Evolutionary conservation across 2,888 invertebrate species (phyloP).

Genomic region (Anarsia innoxiella): DNA sequence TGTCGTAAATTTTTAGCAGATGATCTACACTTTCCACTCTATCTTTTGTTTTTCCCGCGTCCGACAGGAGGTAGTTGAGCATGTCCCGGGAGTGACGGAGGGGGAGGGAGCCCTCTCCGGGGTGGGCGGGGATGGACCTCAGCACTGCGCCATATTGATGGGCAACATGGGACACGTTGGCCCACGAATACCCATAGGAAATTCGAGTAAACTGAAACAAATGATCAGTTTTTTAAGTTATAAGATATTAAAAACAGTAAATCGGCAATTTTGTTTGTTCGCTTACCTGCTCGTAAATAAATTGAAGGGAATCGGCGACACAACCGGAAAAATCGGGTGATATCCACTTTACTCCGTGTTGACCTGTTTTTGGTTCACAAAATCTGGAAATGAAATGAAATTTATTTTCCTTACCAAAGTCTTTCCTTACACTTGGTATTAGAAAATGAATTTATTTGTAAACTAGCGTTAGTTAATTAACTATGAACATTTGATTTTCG

Average conservation of each 20-base stretch:
- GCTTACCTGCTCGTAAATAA: conserved; percentile 78
- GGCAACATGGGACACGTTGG: conserved; percentile 72
- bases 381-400: conserved; percentile 51
- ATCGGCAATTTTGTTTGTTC: no score
- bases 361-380: conserved; percentile 62
- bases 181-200: conserved; percentile 78
- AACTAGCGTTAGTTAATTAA: no score
- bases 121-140: conserved; percentile 64
- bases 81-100: conserved; percentile 75
- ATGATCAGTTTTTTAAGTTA: no score
- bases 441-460: no score
- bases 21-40: conserved; percentile 76
- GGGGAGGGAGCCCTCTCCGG: conserved; percentile 80
- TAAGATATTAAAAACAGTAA: no score
- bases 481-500: no score
- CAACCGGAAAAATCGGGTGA: conserved; percentile 85
- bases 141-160: conserved; percentile 73
- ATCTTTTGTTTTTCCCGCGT: conserved; percentile 46
- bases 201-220: conserved; percentile 55
- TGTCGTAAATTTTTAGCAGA: conserved; percentile 74
- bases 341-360: conserved; percentile 82
- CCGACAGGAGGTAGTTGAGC: conserved; percentile 65
- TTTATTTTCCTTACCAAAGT: neutral
- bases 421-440: neutral
- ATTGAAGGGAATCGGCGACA: conserved; percentile 77